Conservation (phyloP, 53 echinoderm and acorn worm genomes). For the Holothuria leucospilota region DNA sequence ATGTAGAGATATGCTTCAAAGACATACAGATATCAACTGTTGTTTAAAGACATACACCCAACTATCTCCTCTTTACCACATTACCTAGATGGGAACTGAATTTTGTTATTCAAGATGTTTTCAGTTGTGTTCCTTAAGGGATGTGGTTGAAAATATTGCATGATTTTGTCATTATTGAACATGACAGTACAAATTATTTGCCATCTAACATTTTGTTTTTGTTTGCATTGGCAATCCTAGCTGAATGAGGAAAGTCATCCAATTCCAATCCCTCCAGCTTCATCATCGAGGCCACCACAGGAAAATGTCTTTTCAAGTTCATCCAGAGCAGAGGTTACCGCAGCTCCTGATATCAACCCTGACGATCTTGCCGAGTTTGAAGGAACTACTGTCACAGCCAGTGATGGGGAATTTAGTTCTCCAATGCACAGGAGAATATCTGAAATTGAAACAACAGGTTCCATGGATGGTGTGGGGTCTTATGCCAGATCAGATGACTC, state of each 20-base stretch:
- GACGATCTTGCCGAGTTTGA: constrained; percentile 86
- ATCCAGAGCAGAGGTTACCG: constrained; percentile 3
- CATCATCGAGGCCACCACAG: constrained; percentile 16
- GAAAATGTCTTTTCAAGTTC: background rate
- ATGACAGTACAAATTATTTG: no score
- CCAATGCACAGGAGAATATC: constrained; percentile 15
- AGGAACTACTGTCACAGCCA: background rate
- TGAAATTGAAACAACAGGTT: constrained; percentile 25
- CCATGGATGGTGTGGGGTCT: background rate
- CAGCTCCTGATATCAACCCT: constrained; percentile 74
- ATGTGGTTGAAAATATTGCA: no score
- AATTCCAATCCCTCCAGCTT: constrained; percentile 17
- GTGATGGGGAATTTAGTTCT: constrained; percentile 1
- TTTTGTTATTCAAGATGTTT: no score
- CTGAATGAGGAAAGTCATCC: constrained; percentile 41
- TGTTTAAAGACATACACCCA: no score
- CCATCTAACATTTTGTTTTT: no score
- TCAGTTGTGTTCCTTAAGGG: no score
- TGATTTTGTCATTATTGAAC: no score
- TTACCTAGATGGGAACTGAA: no score
- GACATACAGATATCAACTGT: no score
- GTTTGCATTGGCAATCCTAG: background rate
- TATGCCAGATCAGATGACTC: constrained; percentile 46
- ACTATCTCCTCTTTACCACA: no score
- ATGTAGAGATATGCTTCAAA: no score